Conservation (phyloP, 1,140 invertebrate species). For the Cyclargus thomasi region DNA sequence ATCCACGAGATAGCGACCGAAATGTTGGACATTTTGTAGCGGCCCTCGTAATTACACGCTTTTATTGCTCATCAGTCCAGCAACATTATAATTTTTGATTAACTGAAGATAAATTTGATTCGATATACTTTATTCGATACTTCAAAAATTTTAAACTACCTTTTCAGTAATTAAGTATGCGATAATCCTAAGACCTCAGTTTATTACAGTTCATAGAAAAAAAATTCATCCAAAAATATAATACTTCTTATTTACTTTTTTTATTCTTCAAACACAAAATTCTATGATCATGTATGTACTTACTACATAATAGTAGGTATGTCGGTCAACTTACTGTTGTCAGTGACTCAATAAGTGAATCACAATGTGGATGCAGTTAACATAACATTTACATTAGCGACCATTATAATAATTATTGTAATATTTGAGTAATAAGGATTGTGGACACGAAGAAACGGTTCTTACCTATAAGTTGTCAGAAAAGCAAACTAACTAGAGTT, state of each 20-base stretch:
- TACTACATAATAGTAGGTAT: conserved; percentile 18
- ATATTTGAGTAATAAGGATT: neutral
- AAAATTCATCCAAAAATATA: too few species aligned
- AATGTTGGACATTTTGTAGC: neutral
- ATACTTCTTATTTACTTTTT: too few species aligned
- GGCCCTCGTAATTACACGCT: too few species aligned
- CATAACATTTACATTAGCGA: neutral
- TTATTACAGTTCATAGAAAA: too few species aligned
- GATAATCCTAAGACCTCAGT: too few species aligned
- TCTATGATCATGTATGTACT: neutral
- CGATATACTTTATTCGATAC: neutral
- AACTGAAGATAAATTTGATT: neutral
- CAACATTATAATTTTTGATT: neutral
- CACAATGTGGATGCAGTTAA: conserved; percentile 21
- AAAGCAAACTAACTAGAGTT: too few species aligned
- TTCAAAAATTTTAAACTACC: too few species aligned
- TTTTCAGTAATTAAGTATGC: too few species aligned
- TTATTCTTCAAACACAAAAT: conserved; percentile 10
- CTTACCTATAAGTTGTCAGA: too few species aligned
- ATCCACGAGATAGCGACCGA: neutral
- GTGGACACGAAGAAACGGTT: too few species aligned
- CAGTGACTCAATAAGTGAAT: conserved; percentile 36
- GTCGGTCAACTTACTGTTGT: conserved; percentile 31
- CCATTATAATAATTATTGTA: neutral
- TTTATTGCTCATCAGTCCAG: neutral